Percentiles rank a stretch among this genome's conserved stretches.
phyloP scores from a whole-genome alignment of 1,140 invertebrate genomes.

The Hycleus cichorii region DNA sequence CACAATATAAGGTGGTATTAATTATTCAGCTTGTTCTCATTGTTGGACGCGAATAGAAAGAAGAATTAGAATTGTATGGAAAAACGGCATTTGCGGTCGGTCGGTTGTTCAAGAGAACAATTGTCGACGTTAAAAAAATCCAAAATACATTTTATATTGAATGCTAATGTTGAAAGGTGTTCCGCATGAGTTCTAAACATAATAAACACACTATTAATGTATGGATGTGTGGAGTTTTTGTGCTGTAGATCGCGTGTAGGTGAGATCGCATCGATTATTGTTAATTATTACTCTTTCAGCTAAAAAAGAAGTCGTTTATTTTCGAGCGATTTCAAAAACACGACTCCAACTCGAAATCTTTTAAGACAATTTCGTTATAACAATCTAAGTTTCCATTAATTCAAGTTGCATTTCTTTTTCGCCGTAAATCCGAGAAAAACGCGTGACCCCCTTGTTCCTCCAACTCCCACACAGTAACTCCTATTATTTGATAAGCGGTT shows the following conservation, averaged over 20 bases:
- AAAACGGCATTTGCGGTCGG: background rate
- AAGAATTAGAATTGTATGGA: background rate
- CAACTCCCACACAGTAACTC: too few species aligned
- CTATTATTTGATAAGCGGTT: too few species aligned
- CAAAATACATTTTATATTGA: constrained; percentile 18
- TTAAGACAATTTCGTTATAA: too few species aligned
- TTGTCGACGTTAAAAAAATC: background rate
- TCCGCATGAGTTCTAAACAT: constrained; percentile 11
- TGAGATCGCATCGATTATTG: background rate
- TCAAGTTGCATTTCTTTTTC: too few species aligned
- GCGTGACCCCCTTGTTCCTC: too few species aligned
- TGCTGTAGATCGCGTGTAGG: background rate
- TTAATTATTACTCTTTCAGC: too few species aligned
- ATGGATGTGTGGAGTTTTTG: background rate
- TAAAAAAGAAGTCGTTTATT: too few species aligned
- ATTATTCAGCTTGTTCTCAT: background rate
- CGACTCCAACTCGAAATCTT: too few species aligned
- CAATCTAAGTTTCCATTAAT: too few species aligned
- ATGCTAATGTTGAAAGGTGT: constrained; percentile 21
- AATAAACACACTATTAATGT: background rate
- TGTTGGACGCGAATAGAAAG: background rate
- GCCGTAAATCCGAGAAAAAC: too few species aligned
- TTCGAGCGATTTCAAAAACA: too few species aligned
- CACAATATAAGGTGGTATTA: too few species aligned
- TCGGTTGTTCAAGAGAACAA: constrained; percentile 6